phyloP scores from a whole-genome alignment of 2,113 vertebrate species.

The Turdus rufiventris region DNA sequence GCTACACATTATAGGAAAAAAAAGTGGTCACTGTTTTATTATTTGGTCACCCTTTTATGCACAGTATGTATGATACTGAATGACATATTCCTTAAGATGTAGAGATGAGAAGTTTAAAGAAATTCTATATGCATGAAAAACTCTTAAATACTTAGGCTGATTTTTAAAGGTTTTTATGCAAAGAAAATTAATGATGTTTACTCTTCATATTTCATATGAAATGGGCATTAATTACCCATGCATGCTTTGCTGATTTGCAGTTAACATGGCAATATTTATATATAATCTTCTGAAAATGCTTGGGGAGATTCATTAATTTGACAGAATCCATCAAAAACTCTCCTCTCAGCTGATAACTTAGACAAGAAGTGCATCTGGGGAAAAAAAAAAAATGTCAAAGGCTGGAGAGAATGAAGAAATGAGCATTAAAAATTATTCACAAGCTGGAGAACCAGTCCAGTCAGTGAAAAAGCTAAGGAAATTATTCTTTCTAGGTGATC shows the following conservation, averaged over 20 bases:
- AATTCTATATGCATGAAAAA: neutral
- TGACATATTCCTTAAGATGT: neutral
- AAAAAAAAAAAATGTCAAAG: neutral
- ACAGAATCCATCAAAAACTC: conserved; percentile 33
- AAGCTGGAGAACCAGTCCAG: neutral
- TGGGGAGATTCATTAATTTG: conserved; percentile 22
- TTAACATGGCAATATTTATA: conserved; percentile 30
- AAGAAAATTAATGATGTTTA: conserved; percentile 7
- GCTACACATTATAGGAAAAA: neutral
- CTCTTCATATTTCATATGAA: neutral
- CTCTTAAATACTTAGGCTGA: neutral
- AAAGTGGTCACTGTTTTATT: neutral
- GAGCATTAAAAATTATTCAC: neutral
- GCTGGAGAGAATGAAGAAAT: neutral
- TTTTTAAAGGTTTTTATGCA: neutral
- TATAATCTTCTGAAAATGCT: conserved; percentile 48
- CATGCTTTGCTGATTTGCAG: neutral
- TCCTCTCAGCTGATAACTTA: conserved; percentile 34
- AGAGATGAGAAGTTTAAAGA: neutral
- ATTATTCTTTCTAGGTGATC: neutral
- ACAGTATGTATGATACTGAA: neutral
- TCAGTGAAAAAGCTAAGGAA: neutral
- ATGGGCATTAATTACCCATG: conserved; percentile 23
- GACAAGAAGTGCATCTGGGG: neutral
- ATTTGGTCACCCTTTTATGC: neutral